Base-by-base conservation (phyloP, 2,888 invertebrate genomes). In the Scaptodrosophila latifasciaeformis region DNA sequence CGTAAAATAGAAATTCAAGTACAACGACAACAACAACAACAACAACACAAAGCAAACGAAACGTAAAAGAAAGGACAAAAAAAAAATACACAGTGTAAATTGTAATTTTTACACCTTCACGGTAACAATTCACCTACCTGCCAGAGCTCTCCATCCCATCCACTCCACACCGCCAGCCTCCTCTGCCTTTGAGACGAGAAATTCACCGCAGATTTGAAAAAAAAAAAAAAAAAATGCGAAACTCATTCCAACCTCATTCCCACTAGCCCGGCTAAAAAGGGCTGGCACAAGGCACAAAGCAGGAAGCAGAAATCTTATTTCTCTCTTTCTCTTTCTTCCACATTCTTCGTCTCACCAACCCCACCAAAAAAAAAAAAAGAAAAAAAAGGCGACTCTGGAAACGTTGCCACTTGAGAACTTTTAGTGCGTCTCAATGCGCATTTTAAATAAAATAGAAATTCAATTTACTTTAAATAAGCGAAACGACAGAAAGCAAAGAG, bases 361-460 rank as follows among this genome's bases (percentile, higher is more conserved):
- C n/a, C n/a, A n/a, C n/a, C n/a, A n/a, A n/a, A n/a, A n/a, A n/a
- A n/a, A n/a, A n/a, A n/a, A n/a, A n/a, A n/a, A n/a, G n/a, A n/a
- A n/a, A n/a, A n/a, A n/a, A n/a, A n/a, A n/a, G 30, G 21, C 54
- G 39, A 19, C 37, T 9, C 54, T 68, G 51, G 68, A 59, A 68
- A 56, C 54, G 67, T 40, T 55, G 71, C 54, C 78, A 71, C 71
- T 74, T 80, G 77, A 65, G 65, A 77, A 74, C 78, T 74, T 74
- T 80, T 74, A 74, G 80, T 77, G 77, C 80, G 77, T 77, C 78
- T 74, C 74, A 74, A 80, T 74, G 78, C 78, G 81, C 74, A 80
- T 76, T 78, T 75, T 66, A 78, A 81, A 75, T 75, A 81, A 75
- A 80, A 81, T 75, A 75, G 81, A 80, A 80, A 78, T 75, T 75